Conservation (phyloP, 2,888 invertebrate genomes). For the Belgica antarctica region DNA sequence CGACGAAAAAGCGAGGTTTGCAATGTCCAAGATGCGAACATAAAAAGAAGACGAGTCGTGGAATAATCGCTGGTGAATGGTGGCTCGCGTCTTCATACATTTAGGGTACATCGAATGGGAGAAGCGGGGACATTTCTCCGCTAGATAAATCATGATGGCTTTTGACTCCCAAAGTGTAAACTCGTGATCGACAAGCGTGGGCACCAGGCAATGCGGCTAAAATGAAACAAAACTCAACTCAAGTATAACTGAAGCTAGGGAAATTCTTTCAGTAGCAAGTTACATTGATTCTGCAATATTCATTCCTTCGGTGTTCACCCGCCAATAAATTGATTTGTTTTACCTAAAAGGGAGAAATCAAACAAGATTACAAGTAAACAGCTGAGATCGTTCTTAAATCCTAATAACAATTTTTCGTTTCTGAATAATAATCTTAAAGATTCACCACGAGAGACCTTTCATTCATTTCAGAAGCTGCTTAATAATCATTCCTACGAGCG, state of each 20-base stretch:
- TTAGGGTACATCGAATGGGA: conserved; percentile 53
- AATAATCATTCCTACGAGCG: too few relatives aligned
- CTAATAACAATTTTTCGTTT: too few relatives aligned
- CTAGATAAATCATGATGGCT: conserved; percentile 56
- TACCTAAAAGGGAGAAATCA: background rate
- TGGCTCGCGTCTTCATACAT: conserved; percentile 54
- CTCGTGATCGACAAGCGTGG: conserved; percentile 58
- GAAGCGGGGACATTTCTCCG: conserved; percentile 51
- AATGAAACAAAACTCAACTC: background rate
- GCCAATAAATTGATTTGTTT: conserved; percentile 30
- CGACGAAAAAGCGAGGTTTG: conserved; percentile 45
- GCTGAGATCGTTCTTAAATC: too few relatives aligned
- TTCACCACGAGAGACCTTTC: too few relatives aligned
- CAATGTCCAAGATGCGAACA: conserved; percentile 55
- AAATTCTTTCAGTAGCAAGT: too few relatives aligned
- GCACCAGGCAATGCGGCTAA: conserved; percentile 50
- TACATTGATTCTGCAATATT: conserved; percentile 23
- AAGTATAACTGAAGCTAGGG: background rate
- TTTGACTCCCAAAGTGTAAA: conserved; percentile 58
- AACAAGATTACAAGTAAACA: background rate
- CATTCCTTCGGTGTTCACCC: conserved; percentile 24
- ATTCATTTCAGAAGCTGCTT: too few relatives aligned
- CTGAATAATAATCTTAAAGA: too few relatives aligned
- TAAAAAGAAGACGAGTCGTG: conserved; percentile 57
- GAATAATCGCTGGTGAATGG: conserved; percentile 56